phyloP scores from a whole-genome alignment of 2,888 invertebrate species.

The Cheilosia vernalis region DNA sequence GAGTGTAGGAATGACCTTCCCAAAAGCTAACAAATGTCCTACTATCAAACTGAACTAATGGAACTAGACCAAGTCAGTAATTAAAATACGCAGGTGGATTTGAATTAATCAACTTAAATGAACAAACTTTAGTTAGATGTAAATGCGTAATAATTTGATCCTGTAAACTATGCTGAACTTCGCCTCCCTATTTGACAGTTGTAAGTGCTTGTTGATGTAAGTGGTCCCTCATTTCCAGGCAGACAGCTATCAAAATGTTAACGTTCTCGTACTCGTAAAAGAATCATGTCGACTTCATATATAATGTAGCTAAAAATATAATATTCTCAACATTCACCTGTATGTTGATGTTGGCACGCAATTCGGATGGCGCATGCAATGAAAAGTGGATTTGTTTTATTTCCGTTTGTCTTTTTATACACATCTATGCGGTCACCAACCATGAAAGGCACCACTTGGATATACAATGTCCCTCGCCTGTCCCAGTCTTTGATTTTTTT shows the following conservation, averaged over 20 bases:
- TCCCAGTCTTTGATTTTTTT: conserved; percentile 12
- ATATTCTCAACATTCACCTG: conserved; percentile 23
- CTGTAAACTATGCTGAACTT: too few relatives aligned
- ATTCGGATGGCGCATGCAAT: conserved; percentile 46
- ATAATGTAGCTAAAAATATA: conserved; percentile 70
- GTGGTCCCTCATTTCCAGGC: conserved; percentile 16
- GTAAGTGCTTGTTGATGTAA: too few relatives aligned
- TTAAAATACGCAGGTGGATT: too few relatives aligned
- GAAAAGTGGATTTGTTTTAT: conserved; percentile 4
- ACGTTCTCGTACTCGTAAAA: conserved; percentile 50
- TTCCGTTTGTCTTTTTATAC: not conserved
- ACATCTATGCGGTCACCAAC: conserved; percentile 24
- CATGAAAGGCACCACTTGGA: conserved; percentile 29
- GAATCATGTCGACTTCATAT: conserved; percentile 43
- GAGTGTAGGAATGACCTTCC: too few relatives aligned
- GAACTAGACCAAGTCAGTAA: too few relatives aligned
- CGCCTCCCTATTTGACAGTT: not conserved
- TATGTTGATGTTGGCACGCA: conserved; percentile 52
- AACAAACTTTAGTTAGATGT: too few relatives aligned
- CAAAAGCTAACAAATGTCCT: too few relatives aligned
- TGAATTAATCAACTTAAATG: too few relatives aligned
- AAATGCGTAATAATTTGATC: too few relatives aligned
- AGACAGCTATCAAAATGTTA: conserved; percentile 19
- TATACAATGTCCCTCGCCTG: not conserved
- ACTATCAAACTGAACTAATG: too few relatives aligned